phyloP scores from a whole-genome alignment of 2,888 invertebrate genomes.

The Beris morrisii region DNA sequence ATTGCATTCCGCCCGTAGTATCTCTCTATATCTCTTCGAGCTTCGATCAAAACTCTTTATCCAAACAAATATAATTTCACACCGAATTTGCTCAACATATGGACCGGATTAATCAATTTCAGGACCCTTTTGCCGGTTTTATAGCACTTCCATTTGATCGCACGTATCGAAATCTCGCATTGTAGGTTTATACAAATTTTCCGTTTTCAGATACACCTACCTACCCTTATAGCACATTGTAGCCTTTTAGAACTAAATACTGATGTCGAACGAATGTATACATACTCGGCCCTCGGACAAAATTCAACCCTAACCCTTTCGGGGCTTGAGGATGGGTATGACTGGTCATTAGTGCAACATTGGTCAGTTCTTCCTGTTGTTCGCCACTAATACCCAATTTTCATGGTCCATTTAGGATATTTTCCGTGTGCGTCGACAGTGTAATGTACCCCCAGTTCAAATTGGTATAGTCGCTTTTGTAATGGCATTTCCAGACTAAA shows the following conservation, averaged over 20 bases:
- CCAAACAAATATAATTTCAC: conserved; percentile 1
- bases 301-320: neutral
- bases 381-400: conserved; percentile 16
- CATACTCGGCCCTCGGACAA: too few species aligned
- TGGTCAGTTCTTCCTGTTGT: conserved; percentile 2
- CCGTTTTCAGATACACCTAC: too few species aligned
- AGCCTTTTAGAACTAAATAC: too few species aligned
- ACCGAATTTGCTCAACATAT: conserved; percentile 10
- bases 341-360: neutral
- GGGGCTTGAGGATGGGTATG: neutral
- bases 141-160: conserved; percentile 1
- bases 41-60: too few species aligned
- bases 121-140: neutral
- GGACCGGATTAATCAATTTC: conserved; percentile 13
- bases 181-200: too few species aligned
- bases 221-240: too few species aligned
- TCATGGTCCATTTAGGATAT: conserved; percentile 11
- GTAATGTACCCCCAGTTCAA: too few species aligned
- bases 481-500: too few species aligned
- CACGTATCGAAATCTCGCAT: neutral
- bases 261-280: too few species aligned
- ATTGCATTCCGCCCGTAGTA: too few species aligned
- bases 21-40: too few species aligned
- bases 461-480: too few species aligned
- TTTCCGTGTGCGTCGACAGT: neutral